phyloP scores from a whole-genome alignment of 2,888 invertebrate genomes.

The Didymodactylos carnosus region DNA sequence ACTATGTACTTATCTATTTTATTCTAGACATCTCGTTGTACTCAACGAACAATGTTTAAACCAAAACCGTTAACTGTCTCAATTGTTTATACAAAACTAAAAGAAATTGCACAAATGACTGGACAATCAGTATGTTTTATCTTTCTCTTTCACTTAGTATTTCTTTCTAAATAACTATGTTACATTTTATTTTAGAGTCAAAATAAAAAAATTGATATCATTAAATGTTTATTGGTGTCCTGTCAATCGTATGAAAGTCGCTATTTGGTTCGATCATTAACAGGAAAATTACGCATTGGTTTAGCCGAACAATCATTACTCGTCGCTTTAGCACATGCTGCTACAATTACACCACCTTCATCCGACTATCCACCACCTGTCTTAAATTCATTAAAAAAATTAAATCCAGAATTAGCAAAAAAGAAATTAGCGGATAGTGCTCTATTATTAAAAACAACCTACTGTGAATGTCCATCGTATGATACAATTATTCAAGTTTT shows the following conservation, averaged over 20 bases:
- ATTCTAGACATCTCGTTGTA: conserved; percentile 33
- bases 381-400: conserved; percentile 6
- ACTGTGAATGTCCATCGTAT: conserved; percentile 89
- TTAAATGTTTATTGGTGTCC: conserved; percentile 74
- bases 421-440: conserved; percentile 51
- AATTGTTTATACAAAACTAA: conserved; percentile 58
- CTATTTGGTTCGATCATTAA: conserved; percentile 66
- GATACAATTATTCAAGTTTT: conserved; percentile 61
- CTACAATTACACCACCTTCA: conserved; percentile 22
- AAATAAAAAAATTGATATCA: conserved; percentile 61
- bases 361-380: no score
- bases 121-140: conserved; percentile 49
- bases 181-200: not conserved
- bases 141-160: not conserved
- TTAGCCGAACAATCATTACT: conserved; percentile 86
- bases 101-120: conserved; percentile 63
- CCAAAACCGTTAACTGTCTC: conserved; percentile 55
- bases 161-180: conserved; percentile 1
- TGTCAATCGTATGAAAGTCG: conserved; percentile 64
- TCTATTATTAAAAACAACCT: conserved; percentile 66
- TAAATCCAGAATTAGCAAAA: conserved; percentile 47
- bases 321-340: conserved; percentile 64
- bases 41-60: conserved; percentile 68
- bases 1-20: not conserved
- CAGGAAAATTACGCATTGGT: conserved; percentile 83